These are phyloP conservation scores for Seison nebaliae DNA, from an alignment of 1,140 invertebrate genomes.

Conservation along the genomic window DNA sequence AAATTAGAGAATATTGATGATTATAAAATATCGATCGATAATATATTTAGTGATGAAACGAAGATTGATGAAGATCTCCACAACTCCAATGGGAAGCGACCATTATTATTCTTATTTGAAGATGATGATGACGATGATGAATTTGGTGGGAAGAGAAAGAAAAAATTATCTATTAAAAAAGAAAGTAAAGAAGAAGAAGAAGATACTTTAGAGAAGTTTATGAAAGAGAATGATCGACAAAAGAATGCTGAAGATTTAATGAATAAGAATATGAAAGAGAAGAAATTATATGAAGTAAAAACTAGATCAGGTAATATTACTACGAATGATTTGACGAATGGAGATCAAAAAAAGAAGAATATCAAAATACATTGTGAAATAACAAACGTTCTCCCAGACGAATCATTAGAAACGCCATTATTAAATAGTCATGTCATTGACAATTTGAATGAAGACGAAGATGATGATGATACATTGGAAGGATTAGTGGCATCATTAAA, in stretches of 20 bases:
- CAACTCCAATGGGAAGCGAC: too few species aligned
- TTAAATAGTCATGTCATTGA: not conserved
- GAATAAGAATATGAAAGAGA: slow-evolving; percentile 9
- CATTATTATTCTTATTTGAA: too few species aligned
- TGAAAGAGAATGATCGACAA: slow-evolving; percentile 2
- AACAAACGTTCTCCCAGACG: slow-evolving; percentile 10
- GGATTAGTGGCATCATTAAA: slow-evolving; percentile 41
- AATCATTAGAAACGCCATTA: slow-evolving; percentile 3
- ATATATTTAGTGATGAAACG: too few species aligned
- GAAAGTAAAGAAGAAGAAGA: slow-evolving; percentile 16
- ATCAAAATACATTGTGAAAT: slow-evolving; percentile 9
- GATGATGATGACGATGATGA: slow-evolving; percentile 15
- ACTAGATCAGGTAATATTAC: slow-evolving; percentile 23
- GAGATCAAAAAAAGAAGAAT: slow-evolving; percentile 17
- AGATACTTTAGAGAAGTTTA: slow-evolving; percentile 6
- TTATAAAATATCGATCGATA: too few species aligned
- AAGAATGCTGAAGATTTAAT: not conserved
- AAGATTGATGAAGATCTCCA: too few species aligned
- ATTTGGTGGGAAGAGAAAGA: slow-evolving; percentile 11
- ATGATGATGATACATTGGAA: slow-evolving; percentile 41
- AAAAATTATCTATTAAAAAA: slow-evolving; percentile 11
- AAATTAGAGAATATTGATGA: too few species aligned
- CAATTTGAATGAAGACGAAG: not conserved
- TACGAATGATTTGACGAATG: slow-evolving; percentile 68
- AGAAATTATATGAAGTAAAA: slow-evolving; percentile 23